A percentile compares a stretch with the other conserved stretches of the same genome.
Conservation (phyloP, 2,888 invertebrate genomes). For the Kryphioiulus occultus region DNA sequence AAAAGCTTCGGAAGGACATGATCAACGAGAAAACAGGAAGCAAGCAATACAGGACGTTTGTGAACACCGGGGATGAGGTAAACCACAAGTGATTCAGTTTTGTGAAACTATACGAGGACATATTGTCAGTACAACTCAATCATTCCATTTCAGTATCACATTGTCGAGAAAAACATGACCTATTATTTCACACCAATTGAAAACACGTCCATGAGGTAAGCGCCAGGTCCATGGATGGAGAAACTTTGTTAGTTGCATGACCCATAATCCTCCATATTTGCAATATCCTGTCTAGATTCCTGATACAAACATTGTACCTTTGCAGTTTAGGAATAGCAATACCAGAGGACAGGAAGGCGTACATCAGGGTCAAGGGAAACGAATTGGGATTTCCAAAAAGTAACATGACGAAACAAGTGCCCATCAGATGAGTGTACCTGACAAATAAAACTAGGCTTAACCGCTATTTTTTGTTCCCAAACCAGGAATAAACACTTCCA, state of each 20-base stretch:
- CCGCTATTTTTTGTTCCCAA: constrained; percentile 41
- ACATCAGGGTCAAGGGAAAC: neutral
- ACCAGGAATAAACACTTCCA: neutral
- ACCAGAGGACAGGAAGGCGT: constrained; percentile 52
- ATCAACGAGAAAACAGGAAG: constrained; percentile 59
- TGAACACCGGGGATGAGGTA: constrained; percentile 45
- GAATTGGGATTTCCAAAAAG: neutral
- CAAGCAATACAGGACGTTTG: constrained; percentile 45
- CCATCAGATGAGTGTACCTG: too few relatives aligned
- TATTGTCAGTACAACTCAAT: neutral
- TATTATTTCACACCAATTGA: constrained; percentile 60
- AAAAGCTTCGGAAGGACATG: constrained; percentile 59
- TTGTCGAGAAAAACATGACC: constrained; percentile 59
- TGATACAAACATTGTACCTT: neutral
- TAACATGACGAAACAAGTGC: constrained; percentile 48
- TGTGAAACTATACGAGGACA: neutral
- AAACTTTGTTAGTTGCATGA: neutral
- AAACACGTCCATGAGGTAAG: constrained; percentile 62
- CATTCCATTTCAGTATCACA: constrained; percentile 58
- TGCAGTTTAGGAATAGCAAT: constrained; percentile 54
- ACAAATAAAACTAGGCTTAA: too few relatives aligned
- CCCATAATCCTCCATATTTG: constrained; percentile 51
- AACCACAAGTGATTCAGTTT: neutral
- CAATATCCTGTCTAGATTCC: too few relatives aligned
- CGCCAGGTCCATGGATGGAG: neutral